phyloP scores from a whole-genome alignment of 2,797 vertebrate genomes.

The Typhlichthys subterraneus region DNA sequence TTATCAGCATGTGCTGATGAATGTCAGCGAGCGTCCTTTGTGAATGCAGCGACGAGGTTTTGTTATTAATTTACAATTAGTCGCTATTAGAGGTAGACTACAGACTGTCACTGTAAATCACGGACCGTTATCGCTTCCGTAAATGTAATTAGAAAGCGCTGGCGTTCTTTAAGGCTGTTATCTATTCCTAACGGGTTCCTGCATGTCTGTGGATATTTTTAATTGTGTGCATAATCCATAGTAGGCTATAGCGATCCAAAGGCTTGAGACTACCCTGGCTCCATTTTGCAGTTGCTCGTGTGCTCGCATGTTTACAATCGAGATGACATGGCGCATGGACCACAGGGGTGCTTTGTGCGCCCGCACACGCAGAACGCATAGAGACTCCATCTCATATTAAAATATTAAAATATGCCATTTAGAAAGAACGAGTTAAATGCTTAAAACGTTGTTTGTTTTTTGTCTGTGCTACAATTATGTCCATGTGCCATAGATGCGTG shows the following conservation, averaged over 20 bases:
- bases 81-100: slow-evolving; percentile 8
- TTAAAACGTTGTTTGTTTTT: slow-evolving; percentile 62
- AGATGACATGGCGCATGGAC: slow-evolving; percentile 66
- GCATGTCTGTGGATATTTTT: not conserved
- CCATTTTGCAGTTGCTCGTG: slow-evolving; percentile 68
- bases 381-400: not conserved
- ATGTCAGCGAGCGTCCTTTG: slow-evolving; percentile 24
- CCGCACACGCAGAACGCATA: slow-evolving; percentile 12
- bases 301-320: slow-evolving; percentile 70
- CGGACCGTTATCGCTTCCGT: slow-evolving; percentile 31
- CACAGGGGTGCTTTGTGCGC: slow-evolving; percentile 15
- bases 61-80: slow-evolving; percentile 6
- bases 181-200: not conserved
- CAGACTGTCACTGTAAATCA: slow-evolving; percentile 47
- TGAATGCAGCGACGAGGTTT: slow-evolving; percentile 8
- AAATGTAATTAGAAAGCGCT: slow-evolving; percentile 1
- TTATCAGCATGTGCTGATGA: slow-evolving; percentile 21
- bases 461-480: slow-evolving; percentile 73
- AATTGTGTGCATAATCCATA: not conserved
- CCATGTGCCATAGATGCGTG: slow-evolving; percentile 76
- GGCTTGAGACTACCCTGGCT: slow-evolving; percentile 49
- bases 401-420: slow-evolving; percentile 10
- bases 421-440: slow-evolving; percentile 21
- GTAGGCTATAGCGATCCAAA: slow-evolving; percentile 8
- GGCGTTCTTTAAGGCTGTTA: not conserved